Evolutionary conservation across 2,797 vertebrate genomes (phyloP).

Genomic region (Chiroxiphia lanceolata): DNA sequence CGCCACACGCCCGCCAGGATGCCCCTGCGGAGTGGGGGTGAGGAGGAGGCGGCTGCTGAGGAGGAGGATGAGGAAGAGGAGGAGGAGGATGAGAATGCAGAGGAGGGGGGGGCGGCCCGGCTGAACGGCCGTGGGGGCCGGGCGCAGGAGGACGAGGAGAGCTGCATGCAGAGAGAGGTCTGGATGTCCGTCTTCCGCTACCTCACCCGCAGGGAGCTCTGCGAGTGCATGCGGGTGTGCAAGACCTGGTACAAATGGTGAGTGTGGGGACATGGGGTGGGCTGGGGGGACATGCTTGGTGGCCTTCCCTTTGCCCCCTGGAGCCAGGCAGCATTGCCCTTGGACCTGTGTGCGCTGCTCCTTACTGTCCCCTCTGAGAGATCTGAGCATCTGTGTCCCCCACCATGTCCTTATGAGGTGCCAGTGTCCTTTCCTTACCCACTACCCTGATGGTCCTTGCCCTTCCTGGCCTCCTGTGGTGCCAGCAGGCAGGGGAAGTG

Average conservation of each 20-base stretch:
- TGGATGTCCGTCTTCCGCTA: conserved; percentile 99
- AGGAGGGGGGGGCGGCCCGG: conserved; percentile 75
- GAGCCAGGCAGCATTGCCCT: fast-evolving
- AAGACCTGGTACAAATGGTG: conserved; percentile 99
- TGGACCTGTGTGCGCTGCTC: fast-evolving
- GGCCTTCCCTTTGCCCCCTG: fast-evolving
- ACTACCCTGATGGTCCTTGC: neutral
- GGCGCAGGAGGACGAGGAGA: conserved; percentile 79
- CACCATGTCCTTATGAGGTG: fast-evolving
- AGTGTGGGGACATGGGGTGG: conserved; percentile 57
- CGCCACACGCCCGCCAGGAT: conserved; percentile 76
- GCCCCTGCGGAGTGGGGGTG: conserved; percentile 60
- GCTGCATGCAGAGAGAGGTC: conserved; percentile 93
- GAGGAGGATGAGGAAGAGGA: conserved; percentile 76
- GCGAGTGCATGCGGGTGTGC: conserved; percentile 98
- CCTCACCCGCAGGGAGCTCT: conserved; percentile 92
- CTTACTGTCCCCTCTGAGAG: neutral
- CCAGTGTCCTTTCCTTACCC: neutral
- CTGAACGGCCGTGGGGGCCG: conserved; percentile 84
- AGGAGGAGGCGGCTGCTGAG: conserved; percentile 69
- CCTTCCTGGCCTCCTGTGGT: neutral
- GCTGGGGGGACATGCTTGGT: fast-evolving
- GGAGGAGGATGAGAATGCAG: conserved; percentile 70
- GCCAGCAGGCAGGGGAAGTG: neutral
- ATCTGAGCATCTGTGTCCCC: neutral